Evolutionary conservation across 2,113 vertebrate genomes (phyloP).

Genomic region (Platycercus adscitus): DNA sequence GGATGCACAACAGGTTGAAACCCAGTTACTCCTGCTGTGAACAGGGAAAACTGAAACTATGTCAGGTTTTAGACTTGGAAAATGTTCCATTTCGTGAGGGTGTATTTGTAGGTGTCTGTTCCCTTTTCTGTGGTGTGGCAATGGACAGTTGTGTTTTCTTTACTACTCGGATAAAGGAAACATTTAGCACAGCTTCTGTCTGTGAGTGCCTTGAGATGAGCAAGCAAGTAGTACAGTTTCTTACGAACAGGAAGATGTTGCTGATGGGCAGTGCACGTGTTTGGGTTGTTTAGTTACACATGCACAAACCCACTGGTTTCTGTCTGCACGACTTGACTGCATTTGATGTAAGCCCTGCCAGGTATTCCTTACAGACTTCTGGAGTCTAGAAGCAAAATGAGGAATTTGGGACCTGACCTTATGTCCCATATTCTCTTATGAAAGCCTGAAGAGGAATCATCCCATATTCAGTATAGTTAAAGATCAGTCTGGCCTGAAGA

Average conservation of each 20-base stretch:
- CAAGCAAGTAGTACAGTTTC: not conserved
- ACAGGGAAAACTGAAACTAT: not conserved
- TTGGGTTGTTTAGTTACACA: not conserved
- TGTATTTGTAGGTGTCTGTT: not conserved
- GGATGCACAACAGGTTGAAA: not conserved
- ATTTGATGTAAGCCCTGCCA: not conserved
- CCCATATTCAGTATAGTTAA: rapidly evolving
- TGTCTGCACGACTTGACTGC: not conserved
- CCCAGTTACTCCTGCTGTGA: not conserved
- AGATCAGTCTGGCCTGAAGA: not conserved
- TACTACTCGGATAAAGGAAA: not conserved
- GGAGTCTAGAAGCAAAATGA: not conserved
- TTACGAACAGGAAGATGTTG: not conserved
- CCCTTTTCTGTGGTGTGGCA: not conserved
- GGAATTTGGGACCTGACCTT: not conserved
- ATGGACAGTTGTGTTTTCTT: not conserved
- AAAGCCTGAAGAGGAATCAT: not conserved
- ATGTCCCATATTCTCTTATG: not conserved
- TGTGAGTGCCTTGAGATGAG: not conserved
- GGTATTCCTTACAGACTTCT: not conserved
- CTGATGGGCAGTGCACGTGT: not conserved
- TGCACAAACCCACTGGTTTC: not conserved
- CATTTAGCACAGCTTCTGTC: not conserved
- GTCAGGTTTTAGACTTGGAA: not conserved
- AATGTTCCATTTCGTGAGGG: not conserved